Evolutionary conservation across 2,888 invertebrate genomes (phyloP), one percentile per base, ranked within the genome.

Genomic region (Eupithecia pulchellata): DNA sequence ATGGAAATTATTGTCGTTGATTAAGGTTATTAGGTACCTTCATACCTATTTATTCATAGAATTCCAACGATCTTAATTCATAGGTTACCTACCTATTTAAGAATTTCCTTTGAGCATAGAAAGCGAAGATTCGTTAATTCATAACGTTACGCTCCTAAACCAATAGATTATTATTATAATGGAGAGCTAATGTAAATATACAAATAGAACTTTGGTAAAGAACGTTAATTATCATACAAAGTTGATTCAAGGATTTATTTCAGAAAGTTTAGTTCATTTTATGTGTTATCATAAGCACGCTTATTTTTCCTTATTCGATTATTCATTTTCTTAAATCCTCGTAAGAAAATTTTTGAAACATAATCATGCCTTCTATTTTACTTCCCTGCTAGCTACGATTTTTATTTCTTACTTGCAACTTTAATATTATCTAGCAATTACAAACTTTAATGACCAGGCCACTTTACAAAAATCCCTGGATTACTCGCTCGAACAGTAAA

Each of bases 81-180:
- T 42, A 42, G n/a, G n/a, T n/a, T 42, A 42, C 42, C 17, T 36
- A 39, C n/a, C 39, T n/a, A 39, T 42, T 42, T n/a, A 55, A 25
- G 20, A 27, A 25, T 55, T 55, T 27, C 55, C 55, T 55, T 55
- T 55, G 55, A 55, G 13, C 55, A 55, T 55, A 17, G 55, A 55
- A 52, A 55, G 4, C 11, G 11, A 27, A 55, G 55, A 55, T 25
- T 27, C 20, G 14, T 29, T 30, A 58, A 58, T 42, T 42, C 55
- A 27, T 57, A 71, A 72, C 75, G 73, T 72, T 76, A 72, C 66
- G 64, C 73, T 69, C 74, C 77, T 76, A 75, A 77, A 76, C 71
- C 78, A 78, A 78, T 76, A 71, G 74, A 75, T 77, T 75, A 72
- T 75, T 75, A 76, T 75, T 75, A 68, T 77, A 78, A 78, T 72